These are phyloP conservation scores for Thera britannica DNA, from an alignment of 2,888 invertebrate species.

Conservation along the genomic window DNA sequence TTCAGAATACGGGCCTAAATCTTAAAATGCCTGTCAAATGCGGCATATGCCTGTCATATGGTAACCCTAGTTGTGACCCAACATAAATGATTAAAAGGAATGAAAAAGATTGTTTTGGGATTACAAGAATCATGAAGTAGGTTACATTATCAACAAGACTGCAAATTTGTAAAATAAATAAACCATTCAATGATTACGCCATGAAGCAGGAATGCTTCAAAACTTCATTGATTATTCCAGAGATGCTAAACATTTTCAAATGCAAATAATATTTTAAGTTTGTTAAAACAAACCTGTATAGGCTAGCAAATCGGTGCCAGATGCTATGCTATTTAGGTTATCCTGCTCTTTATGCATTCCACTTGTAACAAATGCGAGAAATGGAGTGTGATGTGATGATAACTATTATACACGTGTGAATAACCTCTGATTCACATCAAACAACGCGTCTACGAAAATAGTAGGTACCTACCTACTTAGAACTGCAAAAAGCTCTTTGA, in stretches of 20 bases:
- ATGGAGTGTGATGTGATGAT: conserved; percentile 24
- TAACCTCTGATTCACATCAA: conserved; percentile 8
- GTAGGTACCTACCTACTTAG: neutral
- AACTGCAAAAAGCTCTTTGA: neutral
- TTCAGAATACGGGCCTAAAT: too few species aligned
- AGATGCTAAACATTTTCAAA: neutral
- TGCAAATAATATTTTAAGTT: too few species aligned
- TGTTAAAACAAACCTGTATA: neutral
- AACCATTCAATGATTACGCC: too few species aligned
- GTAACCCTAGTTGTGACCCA: conserved; percentile 4
- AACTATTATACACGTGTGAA: conserved; percentile 12
- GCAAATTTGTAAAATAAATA: too few species aligned
- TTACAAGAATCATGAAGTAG: too few species aligned
- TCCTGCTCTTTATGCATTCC: conserved; percentile 20
- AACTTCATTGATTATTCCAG: neutral
- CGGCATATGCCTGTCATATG: too few species aligned
- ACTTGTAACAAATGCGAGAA: conserved; percentile 27
- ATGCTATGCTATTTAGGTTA: conserved; percentile 13
- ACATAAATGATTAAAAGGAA: too few species aligned
- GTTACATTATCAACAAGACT: too few species aligned
- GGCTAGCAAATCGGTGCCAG: conserved; percentile 12
- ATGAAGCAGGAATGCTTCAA: too few species aligned
- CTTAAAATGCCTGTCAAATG: too few species aligned
- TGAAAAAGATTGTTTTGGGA: too few species aligned
- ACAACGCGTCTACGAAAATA: neutral